Conservation (phyloP, 2,888 invertebrate species). For the Caenorhabditis sp. region DNA sequence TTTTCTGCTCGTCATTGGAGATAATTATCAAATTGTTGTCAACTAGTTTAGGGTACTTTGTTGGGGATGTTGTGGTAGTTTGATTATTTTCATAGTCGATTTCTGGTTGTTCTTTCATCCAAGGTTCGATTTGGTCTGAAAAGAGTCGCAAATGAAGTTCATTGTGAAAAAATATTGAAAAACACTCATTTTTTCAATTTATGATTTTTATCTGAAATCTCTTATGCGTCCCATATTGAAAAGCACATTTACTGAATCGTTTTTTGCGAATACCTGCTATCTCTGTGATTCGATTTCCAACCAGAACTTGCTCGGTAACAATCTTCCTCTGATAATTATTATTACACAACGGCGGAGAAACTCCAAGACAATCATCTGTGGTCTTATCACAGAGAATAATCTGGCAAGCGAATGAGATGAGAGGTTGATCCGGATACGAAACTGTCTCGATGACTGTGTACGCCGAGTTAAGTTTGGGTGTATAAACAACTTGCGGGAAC, state of each 20-base stretch:
- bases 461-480: constrained; percentile 56
- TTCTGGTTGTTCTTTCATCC: constrained; percentile 40
- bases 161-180: too few relatives aligned
- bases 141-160: too few relatives aligned
- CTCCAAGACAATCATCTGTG: constrained; percentile 64
- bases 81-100: neutral
- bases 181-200: too few relatives aligned
- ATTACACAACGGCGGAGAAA: constrained; percentile 46
- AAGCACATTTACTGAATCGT: too few relatives aligned
- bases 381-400: constrained; percentile 64
- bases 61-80: neutral
- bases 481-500: constrained; percentile 61
- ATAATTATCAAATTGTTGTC: constrained; percentile 18
- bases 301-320: neutral
- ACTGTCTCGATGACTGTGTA: constrained; percentile 64
- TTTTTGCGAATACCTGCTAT: neutral
- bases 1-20: constrained; percentile 31
- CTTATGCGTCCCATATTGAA: too few relatives aligned
- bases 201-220: too few relatives aligned
- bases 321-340: neutral
- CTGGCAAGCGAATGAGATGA: constrained; percentile 65
- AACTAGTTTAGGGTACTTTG: neutral
- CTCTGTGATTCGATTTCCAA: neutral
- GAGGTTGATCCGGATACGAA: constrained; percentile 62
- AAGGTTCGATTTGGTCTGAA: constrained; percentile 29